Base-by-base conservation (phyloP, 1,140 invertebrate species). In the Lethrus apterus region DNA sequence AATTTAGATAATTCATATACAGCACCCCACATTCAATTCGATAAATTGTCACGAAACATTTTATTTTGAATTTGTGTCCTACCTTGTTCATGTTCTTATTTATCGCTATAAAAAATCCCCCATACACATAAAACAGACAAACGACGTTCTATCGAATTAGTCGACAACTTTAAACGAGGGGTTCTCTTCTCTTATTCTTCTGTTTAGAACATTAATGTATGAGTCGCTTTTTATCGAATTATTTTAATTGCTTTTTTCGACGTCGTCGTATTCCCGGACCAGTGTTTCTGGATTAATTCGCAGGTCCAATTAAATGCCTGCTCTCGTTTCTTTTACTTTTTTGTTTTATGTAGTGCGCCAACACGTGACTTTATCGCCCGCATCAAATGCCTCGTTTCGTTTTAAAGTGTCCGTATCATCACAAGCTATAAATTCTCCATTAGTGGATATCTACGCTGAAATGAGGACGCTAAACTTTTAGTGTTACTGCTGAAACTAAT, bases 21-120 rank as follows among this genome's bases (percentile, higher is more conserved):
- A n/a, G n/a, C n/a, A n/a, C n/a, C n/a, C n/a, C n/a, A n/a, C n/a
- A n/a, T n/a, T n/a, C n/a, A n/a, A n/a, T n/a, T n/a, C n/a, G n/a
- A n/a, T n/a, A n/a, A n/a, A n/a, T n/a, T n/a, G n/a, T n/a, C n/a
- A n/a, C 21, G 23, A 26, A 5, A 15, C 40, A 42, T 42, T 59
- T 59, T 55, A 59, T 57, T 56, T 59, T 57, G 57, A 52, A 55
- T 57, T 57, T 57, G 48, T 52, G 49, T 52, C 41, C 47, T 59
- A 57, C 57, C 57, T 57, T 57, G 55, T 59, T 59, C 45, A 38
- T 41, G 52, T 46, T 50, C 52, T 59, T 59, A 59, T 59, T 59
- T 59, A 59, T 59, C 48, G 55, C 46, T 42, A 44, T 36, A 52
- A 57, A 58, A 52, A 50, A 47, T 41, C 44, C 46, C 52, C 48